Evolutionary conservation across 2,888 invertebrate genomes (phyloP).

Genomic region (Drosophila algonquin): DNA sequence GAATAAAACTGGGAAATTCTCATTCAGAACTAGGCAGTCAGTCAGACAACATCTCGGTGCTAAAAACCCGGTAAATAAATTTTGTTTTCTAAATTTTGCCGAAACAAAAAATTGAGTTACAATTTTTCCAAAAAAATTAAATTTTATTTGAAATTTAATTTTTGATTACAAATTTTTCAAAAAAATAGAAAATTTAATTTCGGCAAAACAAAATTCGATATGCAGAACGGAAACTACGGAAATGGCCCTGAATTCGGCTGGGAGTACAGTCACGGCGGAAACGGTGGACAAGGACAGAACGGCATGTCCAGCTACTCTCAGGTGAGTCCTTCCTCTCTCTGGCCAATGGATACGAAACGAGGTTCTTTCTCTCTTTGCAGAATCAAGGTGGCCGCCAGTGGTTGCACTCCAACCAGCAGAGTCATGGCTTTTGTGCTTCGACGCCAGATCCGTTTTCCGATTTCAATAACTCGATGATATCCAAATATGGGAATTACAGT

Average conservation of each 20-base stretch:
- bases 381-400: slow-evolving; percentile 54
- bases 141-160: neutral
- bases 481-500: slow-evolving; percentile 25
- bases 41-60: slow-evolving; percentile 33
- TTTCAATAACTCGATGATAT: slow-evolving; percentile 62
- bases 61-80: neutral
- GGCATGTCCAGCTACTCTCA: slow-evolving; percentile 41
- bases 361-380: neutral
- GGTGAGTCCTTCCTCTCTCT: slow-evolving; percentile 31
- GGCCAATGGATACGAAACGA: neutral
- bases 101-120: neutral
- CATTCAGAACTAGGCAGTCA: slow-evolving; percentile 42
- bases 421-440: neutral
- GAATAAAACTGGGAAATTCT: neutral
- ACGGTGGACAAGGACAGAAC: neutral
- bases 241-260: slow-evolving; percentile 58
- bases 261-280: slow-evolving; percentile 49
- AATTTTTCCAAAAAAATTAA: slow-evolving; percentile 19
- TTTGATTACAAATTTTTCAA: slow-evolving; percentile 5
- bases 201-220: slow-evolving; percentile 14
- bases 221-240: slow-evolving; percentile 51
- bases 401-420: slow-evolving; percentile 61
- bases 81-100: slow-evolving; percentile 10
- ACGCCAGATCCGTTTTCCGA: slow-evolving; percentile 37
- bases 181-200: neutral